phyloP scores from a whole-genome alignment of 2,888 invertebrate genomes.

The Eupithecia dodoneata region DNA sequence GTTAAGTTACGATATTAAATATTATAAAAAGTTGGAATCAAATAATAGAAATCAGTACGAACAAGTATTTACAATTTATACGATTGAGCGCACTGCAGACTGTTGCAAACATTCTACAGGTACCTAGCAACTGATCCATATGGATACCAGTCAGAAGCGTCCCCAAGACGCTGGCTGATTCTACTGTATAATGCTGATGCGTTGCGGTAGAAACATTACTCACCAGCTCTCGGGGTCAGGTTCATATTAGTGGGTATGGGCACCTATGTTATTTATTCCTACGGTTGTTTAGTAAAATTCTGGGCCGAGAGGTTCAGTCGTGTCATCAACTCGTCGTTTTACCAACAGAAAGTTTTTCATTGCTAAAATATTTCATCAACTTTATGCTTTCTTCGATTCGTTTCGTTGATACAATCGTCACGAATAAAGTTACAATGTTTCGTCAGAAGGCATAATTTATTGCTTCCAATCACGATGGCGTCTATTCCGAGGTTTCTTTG shows the following conservation, averaged over 20 bases:
- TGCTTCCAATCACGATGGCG: slow-evolving; percentile 29
- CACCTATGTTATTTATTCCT: neutral
- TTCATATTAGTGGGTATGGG: neutral
- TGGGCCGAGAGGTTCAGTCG: neutral
- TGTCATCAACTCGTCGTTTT: slow-evolving; percentile 12
- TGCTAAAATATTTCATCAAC: slow-evolving; percentile 27
- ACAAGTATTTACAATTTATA: too few species aligned
- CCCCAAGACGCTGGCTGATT: too few species aligned
- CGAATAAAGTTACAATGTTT: slow-evolving; percentile 34
- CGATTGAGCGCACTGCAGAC: too few species aligned
- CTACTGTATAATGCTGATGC: too few species aligned
- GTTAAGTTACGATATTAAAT: neutral
- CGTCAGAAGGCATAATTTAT: slow-evolving; percentile 31
- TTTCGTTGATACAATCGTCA: slow-evolving; percentile 42
- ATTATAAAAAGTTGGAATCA: too few species aligned
- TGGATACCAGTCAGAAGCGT: too few species aligned
- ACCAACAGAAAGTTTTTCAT: slow-evolving; percentile 13
- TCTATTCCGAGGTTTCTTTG: slow-evolving; percentile 25
- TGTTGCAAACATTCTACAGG: too few species aligned
- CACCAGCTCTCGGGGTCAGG: too few species aligned
- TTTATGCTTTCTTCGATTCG: slow-evolving; percentile 45
- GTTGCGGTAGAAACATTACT: too few species aligned
- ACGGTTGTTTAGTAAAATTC: neutral
- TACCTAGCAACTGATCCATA: too few species aligned
- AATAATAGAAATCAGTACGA: too few species aligned